Percentiles rank a stretch among this genome's conserved stretches.
Conservation (phyloP, 1,140 invertebrate genomes). For the Rhagoletis zephyria region DNA sequence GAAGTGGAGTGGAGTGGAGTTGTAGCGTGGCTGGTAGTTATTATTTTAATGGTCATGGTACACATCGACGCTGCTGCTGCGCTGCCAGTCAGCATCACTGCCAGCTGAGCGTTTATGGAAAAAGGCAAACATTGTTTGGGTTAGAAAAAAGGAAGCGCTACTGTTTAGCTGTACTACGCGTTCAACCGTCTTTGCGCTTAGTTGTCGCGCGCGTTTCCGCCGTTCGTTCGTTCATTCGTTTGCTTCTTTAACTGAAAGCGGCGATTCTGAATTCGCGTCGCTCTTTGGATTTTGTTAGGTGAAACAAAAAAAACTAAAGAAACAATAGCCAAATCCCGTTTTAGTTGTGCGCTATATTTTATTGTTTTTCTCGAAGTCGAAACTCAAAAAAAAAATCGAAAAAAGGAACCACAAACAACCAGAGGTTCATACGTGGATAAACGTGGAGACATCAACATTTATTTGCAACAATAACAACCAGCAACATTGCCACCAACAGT, state of each 20-base stretch:
- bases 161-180: slow-evolving; percentile 32
- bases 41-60: slow-evolving; percentile 54
- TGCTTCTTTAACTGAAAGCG: neutral
- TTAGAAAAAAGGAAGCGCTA: slow-evolving; percentile 41
- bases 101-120: slow-evolving; percentile 1
- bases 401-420: neutral
- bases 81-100: slow-evolving; percentile 16
- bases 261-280: neutral
- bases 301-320: neutral
- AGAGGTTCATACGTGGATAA: neutral
- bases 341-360: neutral
- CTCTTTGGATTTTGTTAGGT: neutral
- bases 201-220: neutral
- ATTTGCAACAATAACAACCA: slow-evolving; percentile 5
- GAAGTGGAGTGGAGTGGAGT: neutral
- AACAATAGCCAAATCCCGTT: neutral
- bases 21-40: slow-evolving; percentile 31
- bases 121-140: slow-evolving; percentile 15
- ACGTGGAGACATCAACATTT: neutral
- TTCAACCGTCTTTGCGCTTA: slow-evolving; percentile 25
- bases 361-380: neutral
- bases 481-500: slow-evolving; percentile 39
- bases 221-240: neutral
- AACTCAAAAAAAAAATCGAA: neutral
- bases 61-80: neutral